phyloP scores from a whole-genome alignment of 2,888 invertebrate genomes.

The Macrophya alboannulata region DNA sequence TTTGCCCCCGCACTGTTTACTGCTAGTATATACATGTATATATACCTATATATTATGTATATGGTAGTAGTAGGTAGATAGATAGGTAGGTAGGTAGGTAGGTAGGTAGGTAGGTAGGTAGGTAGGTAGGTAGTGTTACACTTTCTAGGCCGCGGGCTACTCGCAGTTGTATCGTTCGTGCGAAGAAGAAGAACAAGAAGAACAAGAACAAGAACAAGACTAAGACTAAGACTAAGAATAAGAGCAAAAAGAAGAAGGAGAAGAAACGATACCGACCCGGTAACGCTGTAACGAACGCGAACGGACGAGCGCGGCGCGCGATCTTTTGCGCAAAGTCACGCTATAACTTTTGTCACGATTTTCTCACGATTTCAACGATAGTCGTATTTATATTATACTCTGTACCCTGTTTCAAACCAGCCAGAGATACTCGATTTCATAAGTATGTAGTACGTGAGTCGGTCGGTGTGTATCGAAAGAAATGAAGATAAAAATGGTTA shows the following conservation, averaged over 20 bases:
- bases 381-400: neutral
- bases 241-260: no score
- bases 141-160: conserved; percentile 50
- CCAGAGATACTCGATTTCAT: no score
- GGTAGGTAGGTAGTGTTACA: conserved; percentile 42
- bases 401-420: no score
- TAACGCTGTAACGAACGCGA: conserved; percentile 45
- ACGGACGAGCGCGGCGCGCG: conserved; percentile 34
- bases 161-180: conserved; percentile 23
- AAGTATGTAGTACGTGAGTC: no score
- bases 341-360: conserved; percentile 32
- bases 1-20: conserved; percentile 32
- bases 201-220: neutral
- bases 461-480: neutral
- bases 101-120: neutral
- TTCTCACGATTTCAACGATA: conserved; percentile 29
- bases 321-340: conserved; percentile 56
- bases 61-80: neutral
- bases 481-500: conserved; percentile 35
- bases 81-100: no score
- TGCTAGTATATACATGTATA: neutral
- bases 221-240: neutral
- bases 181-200: conserved; percentile 9
- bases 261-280: conserved; percentile 57
- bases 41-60: no score